Percentiles rank a stretch among this genome's conserved stretches.
phyloP scores from a whole-genome alignment of 2,113 vertebrate species.

The Lipotes vexillifer region DNA sequence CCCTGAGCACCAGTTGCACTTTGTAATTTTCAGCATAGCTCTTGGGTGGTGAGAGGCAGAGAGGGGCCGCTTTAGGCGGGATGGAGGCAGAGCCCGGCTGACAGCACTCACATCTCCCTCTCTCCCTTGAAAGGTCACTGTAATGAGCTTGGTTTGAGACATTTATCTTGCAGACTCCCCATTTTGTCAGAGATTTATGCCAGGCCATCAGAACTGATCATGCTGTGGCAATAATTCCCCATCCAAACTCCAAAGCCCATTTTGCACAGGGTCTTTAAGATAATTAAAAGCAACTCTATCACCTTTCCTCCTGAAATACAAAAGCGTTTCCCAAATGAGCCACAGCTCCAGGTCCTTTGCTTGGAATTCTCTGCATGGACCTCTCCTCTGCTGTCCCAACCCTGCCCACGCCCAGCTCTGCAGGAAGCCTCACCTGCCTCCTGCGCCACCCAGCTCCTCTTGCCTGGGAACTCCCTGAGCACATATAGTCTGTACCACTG shows the following conservation, averaged over 20 bases:
- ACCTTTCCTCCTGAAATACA: conserved; percentile 3
- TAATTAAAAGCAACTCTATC: conserved; percentile 58
- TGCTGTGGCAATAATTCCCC: conserved; percentile 31
- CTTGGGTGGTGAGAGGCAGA: background rate
- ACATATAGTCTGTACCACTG: background rate
- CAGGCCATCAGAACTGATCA: conserved; percentile 14
- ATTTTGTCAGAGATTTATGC: conserved; percentile 59
- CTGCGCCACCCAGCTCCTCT: background rate
- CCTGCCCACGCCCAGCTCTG: background rate
- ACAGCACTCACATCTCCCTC: background rate
- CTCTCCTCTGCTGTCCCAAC: background rate
- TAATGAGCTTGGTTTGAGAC: conserved; percentile 38
- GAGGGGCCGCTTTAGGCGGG: background rate
- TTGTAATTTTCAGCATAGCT: background rate
- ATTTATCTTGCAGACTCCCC: conserved; percentile 25
- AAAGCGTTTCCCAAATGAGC: background rate
- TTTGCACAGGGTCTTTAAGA: conserved; percentile 41
- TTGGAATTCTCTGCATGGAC: background rate
- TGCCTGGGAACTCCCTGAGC: background rate
- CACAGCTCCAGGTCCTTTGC: background rate
- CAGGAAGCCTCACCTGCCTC: background rate
- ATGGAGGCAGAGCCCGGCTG: background rate
- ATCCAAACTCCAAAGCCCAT: conserved; percentile 48
- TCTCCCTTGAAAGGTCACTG: background rate
- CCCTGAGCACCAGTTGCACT: background rate